phyloP scores from a whole-genome alignment of 2,888 invertebrate species.

The Tenthredo livida region DNA sequence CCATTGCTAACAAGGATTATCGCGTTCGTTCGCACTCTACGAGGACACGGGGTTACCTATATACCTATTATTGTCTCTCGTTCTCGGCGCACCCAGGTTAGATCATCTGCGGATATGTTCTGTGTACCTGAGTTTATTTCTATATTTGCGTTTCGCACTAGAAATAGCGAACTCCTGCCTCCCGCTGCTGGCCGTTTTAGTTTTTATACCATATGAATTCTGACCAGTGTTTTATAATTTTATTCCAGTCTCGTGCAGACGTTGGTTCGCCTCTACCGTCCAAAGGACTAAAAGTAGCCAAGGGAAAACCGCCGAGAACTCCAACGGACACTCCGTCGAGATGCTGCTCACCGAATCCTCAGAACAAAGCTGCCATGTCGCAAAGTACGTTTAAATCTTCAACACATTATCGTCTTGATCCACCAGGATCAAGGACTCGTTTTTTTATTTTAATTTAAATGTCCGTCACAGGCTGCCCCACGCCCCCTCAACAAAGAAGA shows the following conservation, averaged over 20 bases:
- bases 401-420: background rate
- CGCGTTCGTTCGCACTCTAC: background rate
- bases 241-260: slow-evolving; percentile 41
- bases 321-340: slow-evolving; percentile 65
- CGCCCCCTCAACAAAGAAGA: slow-evolving; percentile 88
- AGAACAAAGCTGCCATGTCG: slow-evolving; percentile 80
- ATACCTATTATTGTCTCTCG: background rate
- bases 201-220: background rate
- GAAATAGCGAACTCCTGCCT: background rate
- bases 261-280: slow-evolving; percentile 59
- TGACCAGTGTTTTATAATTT: background rate
- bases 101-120: slow-evolving; percentile 57
- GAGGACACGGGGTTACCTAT: slow-evolving; percentile 10
- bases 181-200: background rate
- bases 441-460: slow-evolving; percentile 26
- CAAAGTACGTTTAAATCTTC: slow-evolving; percentile 80
- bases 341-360: slow-evolving; percentile 58
- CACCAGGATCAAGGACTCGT: background rate
- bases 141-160: background rate
- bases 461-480: slow-evolving; percentile 82
- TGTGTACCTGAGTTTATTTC: slow-evolving; percentile 13
- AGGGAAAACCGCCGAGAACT: slow-evolving; percentile 70
- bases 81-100: slow-evolving; percentile 55
- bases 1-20: slow-evolving; percentile 37
- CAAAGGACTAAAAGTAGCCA: slow-evolving; percentile 67